phyloP scores from a whole-genome alignment of 2,888 invertebrate genomes.

The Caprella mutica region DNA sequence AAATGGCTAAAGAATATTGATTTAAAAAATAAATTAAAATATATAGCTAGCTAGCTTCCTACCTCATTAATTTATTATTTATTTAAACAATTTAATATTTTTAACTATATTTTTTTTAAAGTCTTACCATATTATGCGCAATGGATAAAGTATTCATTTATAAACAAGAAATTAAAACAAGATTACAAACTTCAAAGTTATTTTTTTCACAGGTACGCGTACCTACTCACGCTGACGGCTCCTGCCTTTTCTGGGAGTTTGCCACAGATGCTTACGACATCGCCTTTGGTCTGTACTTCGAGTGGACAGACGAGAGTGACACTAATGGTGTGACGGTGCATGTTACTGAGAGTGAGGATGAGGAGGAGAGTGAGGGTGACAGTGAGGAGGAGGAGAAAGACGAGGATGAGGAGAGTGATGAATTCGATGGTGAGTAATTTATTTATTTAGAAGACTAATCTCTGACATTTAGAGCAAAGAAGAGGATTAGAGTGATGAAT shows the following conservation, averaged over 20 bases:
- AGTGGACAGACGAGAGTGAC: conserved; percentile 57
- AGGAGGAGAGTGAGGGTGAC: conserved; percentile 47
- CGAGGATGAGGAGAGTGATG: conserved; percentile 45
- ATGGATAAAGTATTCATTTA: background rate
- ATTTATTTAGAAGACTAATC: background rate
- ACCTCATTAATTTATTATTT: too few relatives aligned
- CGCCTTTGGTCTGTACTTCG: conserved; percentile 95
- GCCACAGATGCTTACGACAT: conserved; percentile 97
- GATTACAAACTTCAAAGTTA: too few relatives aligned
- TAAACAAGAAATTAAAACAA: background rate
- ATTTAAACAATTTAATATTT: background rate
- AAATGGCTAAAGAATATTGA: too few relatives aligned
- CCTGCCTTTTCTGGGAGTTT: conserved; percentile 96
- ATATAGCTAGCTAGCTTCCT: too few relatives aligned
- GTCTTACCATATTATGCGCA: background rate
- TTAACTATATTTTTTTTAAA: background rate
- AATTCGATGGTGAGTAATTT: background rate
- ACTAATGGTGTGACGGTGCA: conserved; percentile 73
- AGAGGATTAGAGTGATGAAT: too few relatives aligned
- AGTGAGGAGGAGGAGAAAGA: conserved; percentile 58
- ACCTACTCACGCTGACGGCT: conserved; percentile 87
- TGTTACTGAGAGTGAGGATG: conserved; percentile 89
- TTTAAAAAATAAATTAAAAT: too few relatives aligned
- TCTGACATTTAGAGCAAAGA: too few relatives aligned
- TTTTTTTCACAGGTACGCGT: conserved; percentile 58